Evolutionary conservation across 1,140 invertebrate genomes (phyloP).

Genomic region (Eumeta japonica): DNA sequence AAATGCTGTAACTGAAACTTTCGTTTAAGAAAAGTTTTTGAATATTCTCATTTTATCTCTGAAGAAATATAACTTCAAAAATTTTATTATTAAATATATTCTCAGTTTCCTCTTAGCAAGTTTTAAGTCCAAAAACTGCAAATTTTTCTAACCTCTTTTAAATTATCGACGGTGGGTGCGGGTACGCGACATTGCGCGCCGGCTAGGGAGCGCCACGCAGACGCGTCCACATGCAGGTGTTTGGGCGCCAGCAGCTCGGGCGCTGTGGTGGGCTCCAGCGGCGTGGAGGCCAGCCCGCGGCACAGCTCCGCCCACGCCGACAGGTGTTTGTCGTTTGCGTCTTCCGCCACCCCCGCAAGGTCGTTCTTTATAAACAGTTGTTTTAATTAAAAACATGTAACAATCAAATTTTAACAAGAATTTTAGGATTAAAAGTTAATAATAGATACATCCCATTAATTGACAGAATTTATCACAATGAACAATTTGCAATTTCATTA

Average conservation of each 20-base stretch:
- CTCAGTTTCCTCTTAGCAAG: neutral
- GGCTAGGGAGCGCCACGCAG: conserved; percentile 62
- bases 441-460: neutral
- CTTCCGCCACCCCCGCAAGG: conserved; percentile 76
- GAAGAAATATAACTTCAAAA: too few species aligned
- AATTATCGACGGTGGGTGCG: conserved; percentile 59
- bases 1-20: neutral
- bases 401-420: too few species aligned
- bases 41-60: too few species aligned
- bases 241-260: conserved; percentile 77
- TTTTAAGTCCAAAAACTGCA: neutral
- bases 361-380: conserved; percentile 67
- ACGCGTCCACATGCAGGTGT: conserved; percentile 76
- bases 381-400: too few species aligned
- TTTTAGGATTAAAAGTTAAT: neutral
- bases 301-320: conserved; percentile 86
- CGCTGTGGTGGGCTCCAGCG: conserved; percentile 82
- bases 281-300: conserved; percentile 75
- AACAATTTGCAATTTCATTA: too few species aligned
- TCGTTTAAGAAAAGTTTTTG: neutral
- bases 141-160: conserved; percentile 58
- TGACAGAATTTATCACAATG: neutral
- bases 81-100: too few species aligned
- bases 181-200: conserved; percentile 62
- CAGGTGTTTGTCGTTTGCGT: conserved; percentile 90